These are phyloP conservation scores for Bibio marci DNA, from an alignment of 2,888 invertebrate species.

Conservation along the genomic window DNA sequence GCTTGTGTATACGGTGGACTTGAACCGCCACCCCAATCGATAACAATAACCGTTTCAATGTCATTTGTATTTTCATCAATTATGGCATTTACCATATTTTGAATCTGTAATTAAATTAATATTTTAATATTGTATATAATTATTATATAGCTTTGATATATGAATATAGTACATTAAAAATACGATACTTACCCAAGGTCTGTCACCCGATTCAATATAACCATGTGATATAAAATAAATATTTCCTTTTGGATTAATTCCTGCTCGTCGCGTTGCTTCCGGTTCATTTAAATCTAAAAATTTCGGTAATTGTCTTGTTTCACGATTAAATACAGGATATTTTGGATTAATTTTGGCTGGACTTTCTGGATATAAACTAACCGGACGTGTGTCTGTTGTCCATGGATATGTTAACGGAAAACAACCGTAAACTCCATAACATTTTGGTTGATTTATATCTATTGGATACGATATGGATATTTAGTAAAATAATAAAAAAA, in stretches of 20 bases:
- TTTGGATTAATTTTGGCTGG: constrained; percentile 42
- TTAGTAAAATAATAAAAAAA: too few species aligned
- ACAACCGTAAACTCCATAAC: constrained; percentile 66
- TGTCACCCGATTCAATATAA: constrained; percentile 67
- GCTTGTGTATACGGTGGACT: constrained; percentile 83
- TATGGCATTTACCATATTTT: constrained; percentile 55
- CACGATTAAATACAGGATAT: constrained; percentile 38
- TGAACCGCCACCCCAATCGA: constrained; percentile 77
- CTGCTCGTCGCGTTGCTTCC: constrained; percentile 41
- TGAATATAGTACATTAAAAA: constrained; percentile 1
- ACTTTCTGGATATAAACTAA: constrained; percentile 59
- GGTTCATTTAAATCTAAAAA: constrained; percentile 48
- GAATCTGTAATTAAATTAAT: constrained; percentile 29
- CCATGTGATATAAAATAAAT: constrained; percentile 72
- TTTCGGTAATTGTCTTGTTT: constrained; percentile 30
- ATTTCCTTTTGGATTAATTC: constrained; percentile 43
- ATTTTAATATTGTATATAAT: background rate
- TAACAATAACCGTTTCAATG: constrained; percentile 55
- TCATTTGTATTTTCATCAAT: constrained; percentile 41
- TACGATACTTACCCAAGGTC: constrained; percentile 47
- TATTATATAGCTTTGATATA: background rate
- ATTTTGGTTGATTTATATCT: constrained; percentile 36
- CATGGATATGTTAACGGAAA: constrained; percentile 63
- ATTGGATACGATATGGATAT: constrained; percentile 12
- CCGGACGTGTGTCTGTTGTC: constrained; percentile 59